A percentile compares a stretch with the other conserved stretches of the same genome.
Evolutionary conservation across 2,888 invertebrate species (phyloP).

Genomic region (Drosophila meridiana): DNA sequence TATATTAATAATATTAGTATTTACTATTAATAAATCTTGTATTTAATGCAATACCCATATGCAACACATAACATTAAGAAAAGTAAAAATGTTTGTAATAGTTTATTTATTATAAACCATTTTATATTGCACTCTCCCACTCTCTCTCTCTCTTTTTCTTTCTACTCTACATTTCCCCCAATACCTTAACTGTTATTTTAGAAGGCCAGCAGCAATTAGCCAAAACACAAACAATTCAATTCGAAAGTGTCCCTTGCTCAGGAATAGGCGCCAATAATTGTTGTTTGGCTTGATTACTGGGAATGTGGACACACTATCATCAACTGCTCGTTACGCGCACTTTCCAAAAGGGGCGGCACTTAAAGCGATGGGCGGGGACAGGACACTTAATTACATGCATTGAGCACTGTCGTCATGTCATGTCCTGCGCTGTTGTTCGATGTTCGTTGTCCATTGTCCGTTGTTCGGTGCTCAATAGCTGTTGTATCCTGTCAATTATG

Average conservation of each 20-base stretch:
- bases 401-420: slow-evolving; percentile 34
- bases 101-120: not conserved
- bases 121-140: not conserved
- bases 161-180: not conserved
- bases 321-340: slow-evolving; percentile 41
- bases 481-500: slow-evolving; percentile 70
- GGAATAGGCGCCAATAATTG: slow-evolving; percentile 23
- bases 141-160: too few species aligned
- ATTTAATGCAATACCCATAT: too few species aligned
- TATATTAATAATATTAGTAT: too few species aligned
- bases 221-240: slow-evolving; percentile 1
- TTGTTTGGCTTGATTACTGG: slow-evolving; percentile 31
- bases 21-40: too few species aligned
- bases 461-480: slow-evolving; percentile 9
- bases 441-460: not conserved
- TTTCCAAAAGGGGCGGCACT: slow-evolving; percentile 59
- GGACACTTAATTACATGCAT: slow-evolving; percentile 73
- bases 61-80: not conserved
- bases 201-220: not conserved
- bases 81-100: not conserved
- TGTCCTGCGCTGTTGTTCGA: slow-evolving; percentile 34
- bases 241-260: not conserved
- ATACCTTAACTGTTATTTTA: not conserved
- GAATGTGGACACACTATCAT: slow-evolving; percentile 20
- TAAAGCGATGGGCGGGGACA: slow-evolving; percentile 54